A percentile compares a stretch with the other conserved stretches of the same genome.
Conservation (phyloP, 2,888 invertebrate genomes). For the Zootermopsis nevadensis region DNA sequence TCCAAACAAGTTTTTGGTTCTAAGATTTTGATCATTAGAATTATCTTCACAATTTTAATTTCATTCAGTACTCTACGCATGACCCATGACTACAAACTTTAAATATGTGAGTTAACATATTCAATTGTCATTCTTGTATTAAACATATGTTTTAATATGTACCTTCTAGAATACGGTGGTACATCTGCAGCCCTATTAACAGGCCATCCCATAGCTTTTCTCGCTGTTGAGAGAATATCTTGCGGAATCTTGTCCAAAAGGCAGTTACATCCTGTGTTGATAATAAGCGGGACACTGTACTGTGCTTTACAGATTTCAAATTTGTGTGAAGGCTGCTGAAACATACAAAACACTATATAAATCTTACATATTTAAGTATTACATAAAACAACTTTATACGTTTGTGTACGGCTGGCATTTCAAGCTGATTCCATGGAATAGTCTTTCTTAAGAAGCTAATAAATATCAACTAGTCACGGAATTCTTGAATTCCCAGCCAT, state of each 20-base stretch:
- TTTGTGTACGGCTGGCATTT: too few species aligned
- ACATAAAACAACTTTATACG: too few species aligned
- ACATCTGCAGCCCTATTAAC: constrained; percentile 72
- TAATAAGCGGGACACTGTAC: constrained; percentile 61
- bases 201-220: constrained; percentile 79
- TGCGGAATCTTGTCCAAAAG: constrained; percentile 76
- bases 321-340: background rate
- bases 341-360: background rate
- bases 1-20: background rate
- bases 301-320: constrained; percentile 56
- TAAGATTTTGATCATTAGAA: background rate
- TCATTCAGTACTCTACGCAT: background rate
- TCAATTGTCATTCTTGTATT: background rate
- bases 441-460: too few species aligned
- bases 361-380: too few species aligned
- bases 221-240: constrained; percentile 71
- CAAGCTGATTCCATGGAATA: too few species aligned
- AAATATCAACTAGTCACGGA: too few species aligned
- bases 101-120: background rate
- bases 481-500: too few species aligned
- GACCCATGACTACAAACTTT: background rate
- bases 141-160: constrained; percentile 56
- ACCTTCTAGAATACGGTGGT: constrained; percentile 74
- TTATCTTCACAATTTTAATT: background rate
- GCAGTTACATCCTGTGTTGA: constrained; percentile 67